Conservation (phyloP, 2,113 vertebrate species). For the Melanocharis versteri region DNA sequence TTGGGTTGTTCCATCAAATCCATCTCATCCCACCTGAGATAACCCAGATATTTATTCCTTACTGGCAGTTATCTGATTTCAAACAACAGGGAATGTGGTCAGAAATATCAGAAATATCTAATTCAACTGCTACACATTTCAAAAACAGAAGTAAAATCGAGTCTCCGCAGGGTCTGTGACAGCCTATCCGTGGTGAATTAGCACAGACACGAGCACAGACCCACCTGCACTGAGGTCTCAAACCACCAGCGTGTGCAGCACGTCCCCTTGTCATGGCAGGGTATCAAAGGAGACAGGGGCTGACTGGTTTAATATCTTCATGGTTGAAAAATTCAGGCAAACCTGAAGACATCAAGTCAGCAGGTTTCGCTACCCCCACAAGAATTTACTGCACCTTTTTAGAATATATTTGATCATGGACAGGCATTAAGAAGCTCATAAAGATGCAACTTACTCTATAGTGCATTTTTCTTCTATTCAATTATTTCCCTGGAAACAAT, state of each 20-base stretch:
- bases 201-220: background rate
- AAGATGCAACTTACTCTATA: background rate
- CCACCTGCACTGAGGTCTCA: background rate
- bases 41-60: background rate
- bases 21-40: background rate
- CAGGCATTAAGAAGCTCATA: background rate
- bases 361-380: background rate
- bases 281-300: background rate
- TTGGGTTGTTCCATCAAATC: background rate
- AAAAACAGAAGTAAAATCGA: background rate
- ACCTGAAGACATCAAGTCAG: background rate
- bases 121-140: background rate
- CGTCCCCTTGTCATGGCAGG: fast-evolving
- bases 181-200: background rate
- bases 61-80: background rate
- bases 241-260: background rate
- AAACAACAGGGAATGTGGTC: background rate
- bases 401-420: background rate
- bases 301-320: background rate
- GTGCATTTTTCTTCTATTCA: background rate
- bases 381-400: background rate
- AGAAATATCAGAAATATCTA: background rate
- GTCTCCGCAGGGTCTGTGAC: background rate
- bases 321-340: background rate
- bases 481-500: background rate